Evolutionary conservation across 37 sponge, comb jelly and placozoan genomes (phyloP), one percentile per base, ranked within the genome.

Genomic region (Corticium candelabrum): DNA sequence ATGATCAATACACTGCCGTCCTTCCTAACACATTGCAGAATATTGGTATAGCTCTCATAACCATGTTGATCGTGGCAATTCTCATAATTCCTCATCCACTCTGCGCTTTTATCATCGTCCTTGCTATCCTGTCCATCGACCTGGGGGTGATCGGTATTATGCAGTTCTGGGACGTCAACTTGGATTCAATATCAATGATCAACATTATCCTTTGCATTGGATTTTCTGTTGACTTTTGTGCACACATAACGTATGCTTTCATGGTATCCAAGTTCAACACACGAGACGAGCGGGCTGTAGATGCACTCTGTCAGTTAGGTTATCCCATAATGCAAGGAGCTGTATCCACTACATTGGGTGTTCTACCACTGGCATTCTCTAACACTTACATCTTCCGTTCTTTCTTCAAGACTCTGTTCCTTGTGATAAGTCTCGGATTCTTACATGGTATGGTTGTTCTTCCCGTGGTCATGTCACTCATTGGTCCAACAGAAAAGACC

Each of bases 381-480:
- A 11, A 11, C 15, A 27, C 62, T 21, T 50, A 50, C 21, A 50
- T 50, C 21, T 50, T 27, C 21, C 62, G 62, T 50, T 27, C 62
- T 11, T 27, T 50, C 11, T 50, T 11, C 21, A 50, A 11, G 62
- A 50, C 62, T 11, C 62, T 50, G 11, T 21, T 50, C 15, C 62
- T 50, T 21, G 62, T 50, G 15, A 50, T 50, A 27, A 21, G 11
- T 27, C 15, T 21, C 11, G 62, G 15, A 27, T 11, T 21, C 21
- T 21, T 50, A 21, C 62, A 50, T 21, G 62, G 62, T 50, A 11
- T 50, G 15, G 62, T 50, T 50, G 11, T 86, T 41, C 57, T 80
- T 78, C 86, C 90, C 75, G 36, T 79, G 62, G 78, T 83, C 31
- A 86, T 68, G 0, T 78, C 82, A 34, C 75, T 83, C 27, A 87